phyloP scores from a whole-genome alignment of 2,113 vertebrate species.

The Coreoperca whiteheadi region DNA sequence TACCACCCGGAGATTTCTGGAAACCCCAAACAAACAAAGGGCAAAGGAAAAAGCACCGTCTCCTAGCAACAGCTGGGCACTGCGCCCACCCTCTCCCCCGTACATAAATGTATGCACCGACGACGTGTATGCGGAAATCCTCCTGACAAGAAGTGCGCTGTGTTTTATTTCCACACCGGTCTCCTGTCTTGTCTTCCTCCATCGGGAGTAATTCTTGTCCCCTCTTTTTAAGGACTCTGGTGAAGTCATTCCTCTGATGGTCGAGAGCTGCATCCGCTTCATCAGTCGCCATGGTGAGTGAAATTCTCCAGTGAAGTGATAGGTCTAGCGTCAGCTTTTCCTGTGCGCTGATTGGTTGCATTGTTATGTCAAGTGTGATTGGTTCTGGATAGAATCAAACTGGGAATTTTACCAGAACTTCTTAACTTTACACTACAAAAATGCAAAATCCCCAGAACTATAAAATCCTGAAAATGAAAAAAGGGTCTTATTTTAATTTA shows the following conservation, averaged over 20 bases:
- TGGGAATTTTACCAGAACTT: conserved; percentile 6
- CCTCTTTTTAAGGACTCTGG: conserved; percentile 86
- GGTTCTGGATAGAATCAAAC: conserved; percentile 17
- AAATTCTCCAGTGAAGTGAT: conserved; percentile 45
- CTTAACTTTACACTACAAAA: neutral
- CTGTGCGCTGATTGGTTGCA: conserved; percentile 45
- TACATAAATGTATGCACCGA: conserved; percentile 45
- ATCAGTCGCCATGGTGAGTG: conserved; percentile 96
- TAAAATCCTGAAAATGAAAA: neutral
- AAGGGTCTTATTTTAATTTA: neutral
- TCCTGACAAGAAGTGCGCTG: conserved; percentile 30
- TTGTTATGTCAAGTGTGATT: conserved; percentile 21
- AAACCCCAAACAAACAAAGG: conserved; percentile 75
- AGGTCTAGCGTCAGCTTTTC: conserved; percentile 42
- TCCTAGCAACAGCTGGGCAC: conserved; percentile 81
- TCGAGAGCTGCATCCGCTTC: conserved; percentile 98
- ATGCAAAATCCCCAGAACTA: neutral
- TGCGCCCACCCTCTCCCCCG: conserved; percentile 46
- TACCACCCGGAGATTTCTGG: conserved; percentile 33
- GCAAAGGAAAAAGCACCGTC: conserved; percentile 59
- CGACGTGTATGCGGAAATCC: conserved; percentile 49
- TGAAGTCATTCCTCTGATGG: conserved; percentile 95
- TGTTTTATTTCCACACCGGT: conserved; percentile 15
- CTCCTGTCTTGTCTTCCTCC: conserved; percentile 19
- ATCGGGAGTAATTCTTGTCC: conserved; percentile 15